phyloP scores from a whole-genome alignment of 2,888 invertebrate species.

The Xestoiulus laeticollis region DNA sequence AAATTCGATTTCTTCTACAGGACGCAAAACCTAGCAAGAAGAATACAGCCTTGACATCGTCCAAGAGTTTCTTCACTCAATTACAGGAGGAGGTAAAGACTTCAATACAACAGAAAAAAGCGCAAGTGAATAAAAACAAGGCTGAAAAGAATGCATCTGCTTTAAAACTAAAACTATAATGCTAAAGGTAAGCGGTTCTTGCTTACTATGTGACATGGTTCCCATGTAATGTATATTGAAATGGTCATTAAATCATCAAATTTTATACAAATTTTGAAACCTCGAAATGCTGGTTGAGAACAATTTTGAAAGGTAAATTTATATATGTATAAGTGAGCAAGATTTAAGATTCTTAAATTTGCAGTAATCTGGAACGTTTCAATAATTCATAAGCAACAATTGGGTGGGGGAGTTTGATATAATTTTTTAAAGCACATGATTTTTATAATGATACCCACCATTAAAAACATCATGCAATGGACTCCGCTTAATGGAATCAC shows the following conservation, averaged over 20 bases:
- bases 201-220: neutral
- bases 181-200: neutral
- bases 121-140: constrained; percentile 44
- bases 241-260: neutral
- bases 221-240: neutral
- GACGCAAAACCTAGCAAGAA: constrained; percentile 10
- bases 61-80: constrained; percentile 85
- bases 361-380: no score
- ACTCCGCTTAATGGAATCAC: no score
- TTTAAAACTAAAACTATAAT: neutral
- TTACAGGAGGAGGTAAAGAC: constrained; percentile 78
- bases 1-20: constrained; percentile 57
- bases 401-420: no score
- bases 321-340: no score
- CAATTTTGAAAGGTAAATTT: no score
- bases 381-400: no score
- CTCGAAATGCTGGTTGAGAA: no score
- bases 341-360: no score
- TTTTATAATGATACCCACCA: no score
- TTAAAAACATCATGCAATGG: no score
- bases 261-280: neutral
- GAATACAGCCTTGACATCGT: constrained; percentile 71
- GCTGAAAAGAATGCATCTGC: neutral
- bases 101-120: constrained; percentile 68
- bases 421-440: no score